phyloP scores from a whole-genome alignment of 2,797 vertebrate species.

The Catharus ustulatus region DNA sequence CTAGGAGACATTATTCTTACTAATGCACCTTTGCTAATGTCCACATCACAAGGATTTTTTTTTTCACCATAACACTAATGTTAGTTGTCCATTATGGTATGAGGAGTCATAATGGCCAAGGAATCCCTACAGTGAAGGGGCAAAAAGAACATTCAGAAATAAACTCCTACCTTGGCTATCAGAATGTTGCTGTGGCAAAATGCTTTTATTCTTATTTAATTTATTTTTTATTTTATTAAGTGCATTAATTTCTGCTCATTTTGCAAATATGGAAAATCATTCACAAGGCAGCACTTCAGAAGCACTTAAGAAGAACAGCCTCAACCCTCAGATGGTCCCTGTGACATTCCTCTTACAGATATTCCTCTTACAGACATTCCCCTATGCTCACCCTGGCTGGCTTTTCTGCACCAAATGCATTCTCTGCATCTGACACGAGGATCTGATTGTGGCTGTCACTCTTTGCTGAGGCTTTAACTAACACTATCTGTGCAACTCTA shows the following conservation, averaged over 20 bases:
- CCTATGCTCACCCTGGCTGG: not conserved
- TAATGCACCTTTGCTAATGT: constrained; percentile 66
- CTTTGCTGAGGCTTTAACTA: constrained; percentile 20
- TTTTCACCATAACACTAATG: constrained; percentile 49
- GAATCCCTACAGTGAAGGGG: constrained; percentile 50
- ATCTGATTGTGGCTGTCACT: constrained; percentile 10
- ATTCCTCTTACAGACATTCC: not conserved
- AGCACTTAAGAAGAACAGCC: not conserved
- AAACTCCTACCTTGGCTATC: not conserved
- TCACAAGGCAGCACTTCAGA: not conserved
- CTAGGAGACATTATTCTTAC: constrained; percentile 43
- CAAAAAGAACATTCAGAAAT: constrained; percentile 29
- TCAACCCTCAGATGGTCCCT: not conserved
- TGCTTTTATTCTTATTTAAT: not conserved
- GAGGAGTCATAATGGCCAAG: constrained; percentile 41
- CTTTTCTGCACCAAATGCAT: not conserved
- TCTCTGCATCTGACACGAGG: not conserved
- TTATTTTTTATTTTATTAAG: not conserved
- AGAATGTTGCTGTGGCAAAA: not conserved
- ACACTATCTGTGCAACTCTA: constrained; percentile 33
- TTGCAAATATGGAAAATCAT: not conserved
- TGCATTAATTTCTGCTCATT: not conserved
- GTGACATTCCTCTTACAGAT: not conserved
- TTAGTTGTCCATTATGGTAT: constrained; percentile 43
- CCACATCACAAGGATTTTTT: constrained; percentile 3